phyloP scores from a whole-genome alignment of 1,140 invertebrate genomes.

The Drosophila aff. region DNA sequence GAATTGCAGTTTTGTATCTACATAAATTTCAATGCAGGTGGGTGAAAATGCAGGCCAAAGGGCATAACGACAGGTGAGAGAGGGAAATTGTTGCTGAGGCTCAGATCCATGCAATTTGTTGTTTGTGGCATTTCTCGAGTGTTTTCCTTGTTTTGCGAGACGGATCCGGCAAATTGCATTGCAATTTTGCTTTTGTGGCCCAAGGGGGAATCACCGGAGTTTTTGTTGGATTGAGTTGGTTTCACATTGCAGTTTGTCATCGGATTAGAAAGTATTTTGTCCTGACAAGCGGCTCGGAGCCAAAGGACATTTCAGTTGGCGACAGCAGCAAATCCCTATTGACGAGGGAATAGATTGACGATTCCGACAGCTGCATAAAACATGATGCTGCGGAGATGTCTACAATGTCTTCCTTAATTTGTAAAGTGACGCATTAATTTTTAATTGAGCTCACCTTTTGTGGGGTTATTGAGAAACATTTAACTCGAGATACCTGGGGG shows the following conservation, averaged over 20 bases:
- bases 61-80: slow-evolving; percentile 16
- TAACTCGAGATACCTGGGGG: neutral
- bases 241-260: slow-evolving; percentile 43
- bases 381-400: neutral
- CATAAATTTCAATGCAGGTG: slow-evolving; percentile 56
- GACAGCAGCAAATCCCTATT: slow-evolving; percentile 1
- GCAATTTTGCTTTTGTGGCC: slow-evolving; percentile 47
- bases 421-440: neutral
- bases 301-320: slow-evolving; percentile 2
- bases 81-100: slow-evolving; percentile 13
- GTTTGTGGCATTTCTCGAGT: slow-evolving; percentile 24
- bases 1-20: slow-evolving; percentile 61
- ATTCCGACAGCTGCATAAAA: slow-evolving; percentile 6
- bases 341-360: neutral
- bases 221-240: slow-evolving; percentile 21
- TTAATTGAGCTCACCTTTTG: neutral
- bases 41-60: slow-evolving; percentile 33
- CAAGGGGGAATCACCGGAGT: slow-evolving; percentile 21
- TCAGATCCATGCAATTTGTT: slow-evolving; percentile 67
- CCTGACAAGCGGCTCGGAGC: slow-evolving; percentile 17
- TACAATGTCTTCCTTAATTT: neutral
- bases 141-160: slow-evolving; percentile 26
- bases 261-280: slow-evolving; percentile 43
- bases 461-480: neutral
- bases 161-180: slow-evolving; percentile 54